Base-by-base conservation (phyloP, 2,797 vertebrate species). In the Chelmon rostratus region DNA sequence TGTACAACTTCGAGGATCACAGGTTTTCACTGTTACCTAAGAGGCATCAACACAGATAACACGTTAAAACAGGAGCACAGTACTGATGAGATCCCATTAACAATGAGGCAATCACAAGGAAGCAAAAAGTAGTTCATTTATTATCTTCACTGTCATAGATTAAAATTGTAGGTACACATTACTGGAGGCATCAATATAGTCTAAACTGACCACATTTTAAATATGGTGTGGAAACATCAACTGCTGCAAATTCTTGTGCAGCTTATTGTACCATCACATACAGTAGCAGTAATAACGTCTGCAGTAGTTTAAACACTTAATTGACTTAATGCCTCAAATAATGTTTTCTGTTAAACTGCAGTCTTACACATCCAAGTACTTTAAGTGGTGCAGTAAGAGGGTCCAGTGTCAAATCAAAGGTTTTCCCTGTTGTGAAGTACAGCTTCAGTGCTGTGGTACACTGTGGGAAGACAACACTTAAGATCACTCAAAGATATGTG, bases 71-170 rank as follows among this genome's bases (percentile, higher is more conserved):
- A 8, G 70, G 6, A 59, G 40, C 1, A 44, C 4, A 42, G 11
- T 2, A 18, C 5, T 62, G 44, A 23, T 25, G 18, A 23, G 23
- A 64, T 57, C 28, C 42, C 56, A 66, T 28, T 62, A 85, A 72
- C 65, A 23, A 79, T 37, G 59, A 91, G 47, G 63, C 75, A 82
- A 75, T 73, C 79, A 90, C 89, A 91, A 85, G 33, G 75, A 83
- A 89, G 87, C 88, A 94, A 94, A 94, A 94, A 92, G 89, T 94
- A 93, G 80, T 92, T 93, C 86, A 83, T 94, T 94, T 94, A 93
- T 94, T 92, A 84, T 90, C 83, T 89, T 86, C 88, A 92, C 87
- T 44, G 78, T 92, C 90, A 90, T 93, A 90, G 89, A 89, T 89
- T 93, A 91, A 92, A 94, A 93, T 54, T 91, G 86, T 86, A 82